Evolutionary conservation across 2,888 invertebrate genomes (phyloP).

Genomic region (Lissocephala sabroskyi): DNA sequence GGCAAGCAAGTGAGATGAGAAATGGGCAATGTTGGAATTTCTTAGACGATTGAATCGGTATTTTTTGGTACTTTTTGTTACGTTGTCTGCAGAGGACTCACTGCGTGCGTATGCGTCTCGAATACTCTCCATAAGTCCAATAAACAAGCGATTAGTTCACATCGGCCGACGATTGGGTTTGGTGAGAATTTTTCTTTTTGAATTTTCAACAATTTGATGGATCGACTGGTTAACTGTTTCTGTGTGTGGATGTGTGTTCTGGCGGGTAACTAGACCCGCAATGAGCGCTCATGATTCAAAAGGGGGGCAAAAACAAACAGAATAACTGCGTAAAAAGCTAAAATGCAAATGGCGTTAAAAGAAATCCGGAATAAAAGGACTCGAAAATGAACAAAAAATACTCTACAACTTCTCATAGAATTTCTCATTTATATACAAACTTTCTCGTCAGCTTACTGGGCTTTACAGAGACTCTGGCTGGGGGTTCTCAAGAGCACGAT

Average conservation of each 20-base stretch:
- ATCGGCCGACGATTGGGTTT: too few relatives aligned
- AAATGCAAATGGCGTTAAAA: background rate
- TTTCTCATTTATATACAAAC: too few relatives aligned
- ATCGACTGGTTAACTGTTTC: too few relatives aligned
- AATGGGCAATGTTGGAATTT: constrained; percentile 30
- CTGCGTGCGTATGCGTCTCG: constrained; percentile 73
- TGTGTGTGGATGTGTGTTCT: too few relatives aligned
- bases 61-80: constrained; percentile 13
- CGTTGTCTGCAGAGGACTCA: constrained; percentile 64
- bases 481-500: too few relatives aligned
- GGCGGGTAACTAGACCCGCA: too few relatives aligned
- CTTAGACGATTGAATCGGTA: constrained; percentile 4
- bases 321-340: background rate
- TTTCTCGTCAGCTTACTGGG: constrained; percentile 24
- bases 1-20: constrained; percentile 31
- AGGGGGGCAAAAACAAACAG: background rate
- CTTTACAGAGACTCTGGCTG: too few relatives aligned
- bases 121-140: constrained; percentile 70
- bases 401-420: background rate
- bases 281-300: constrained; percentile 4
- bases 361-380: too few relatives aligned
- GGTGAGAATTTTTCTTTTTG: background rate
- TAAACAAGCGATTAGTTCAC: constrained; percentile 58
- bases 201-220: too few relatives aligned
- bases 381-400: too few relatives aligned